A percentile compares a stretch with the other conserved stretches of the same genome.
Conservation (phyloP, 2,888 invertebrate genomes). For the Chesias legatella region DNA sequence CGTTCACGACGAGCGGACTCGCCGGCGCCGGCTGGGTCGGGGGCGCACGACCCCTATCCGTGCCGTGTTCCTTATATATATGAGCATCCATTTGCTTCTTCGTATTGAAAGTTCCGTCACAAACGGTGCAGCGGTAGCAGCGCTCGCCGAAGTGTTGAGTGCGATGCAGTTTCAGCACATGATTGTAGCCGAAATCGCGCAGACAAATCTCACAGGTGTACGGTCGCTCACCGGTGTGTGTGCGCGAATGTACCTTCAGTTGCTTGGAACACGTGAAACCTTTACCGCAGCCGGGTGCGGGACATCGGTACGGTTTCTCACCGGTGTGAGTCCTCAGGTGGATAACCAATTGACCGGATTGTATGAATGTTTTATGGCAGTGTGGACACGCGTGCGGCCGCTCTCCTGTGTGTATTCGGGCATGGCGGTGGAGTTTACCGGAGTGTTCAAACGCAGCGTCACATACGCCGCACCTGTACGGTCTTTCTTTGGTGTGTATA, state of each 20-base stretch:
- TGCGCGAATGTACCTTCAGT: conserved; percentile 93
- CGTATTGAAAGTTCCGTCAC: conserved; percentile 93
- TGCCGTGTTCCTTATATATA: conserved; percentile 81
- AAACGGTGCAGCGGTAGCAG: conserved; percentile 95
- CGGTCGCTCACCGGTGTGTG: conserved; percentile 94
- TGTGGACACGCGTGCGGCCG: conserved; percentile 93
- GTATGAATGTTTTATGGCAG: conserved; percentile 94
- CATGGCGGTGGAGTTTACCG: conserved; percentile 93
- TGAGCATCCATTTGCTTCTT: conserved; percentile 95
- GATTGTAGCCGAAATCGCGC: conserved; percentile 94
- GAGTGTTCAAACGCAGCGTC: conserved; percentile 94
- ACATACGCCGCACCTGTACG: conserved; percentile 94
- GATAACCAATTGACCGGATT: conserved; percentile 94
- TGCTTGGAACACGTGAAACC: conserved; percentile 96
- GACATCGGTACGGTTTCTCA: conserved; percentile 91
- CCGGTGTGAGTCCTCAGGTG: conserved; percentile 95
- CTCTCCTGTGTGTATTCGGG: conserved; percentile 94
- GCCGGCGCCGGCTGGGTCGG: conserved; percentile 49
- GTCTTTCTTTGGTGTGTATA: conserved; percentile 95
- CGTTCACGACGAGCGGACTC: conserved; percentile 51
- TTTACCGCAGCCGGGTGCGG: conserved; percentile 90
- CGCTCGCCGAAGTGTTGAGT: conserved; percentile 95
- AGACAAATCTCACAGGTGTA: conserved; percentile 95
- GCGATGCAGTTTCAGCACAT: conserved; percentile 92
- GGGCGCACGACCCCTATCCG: conserved; percentile 71